Conservation (phyloP, 2,888 invertebrate genomes). For the Exephanes ischioxanthus region DNA sequence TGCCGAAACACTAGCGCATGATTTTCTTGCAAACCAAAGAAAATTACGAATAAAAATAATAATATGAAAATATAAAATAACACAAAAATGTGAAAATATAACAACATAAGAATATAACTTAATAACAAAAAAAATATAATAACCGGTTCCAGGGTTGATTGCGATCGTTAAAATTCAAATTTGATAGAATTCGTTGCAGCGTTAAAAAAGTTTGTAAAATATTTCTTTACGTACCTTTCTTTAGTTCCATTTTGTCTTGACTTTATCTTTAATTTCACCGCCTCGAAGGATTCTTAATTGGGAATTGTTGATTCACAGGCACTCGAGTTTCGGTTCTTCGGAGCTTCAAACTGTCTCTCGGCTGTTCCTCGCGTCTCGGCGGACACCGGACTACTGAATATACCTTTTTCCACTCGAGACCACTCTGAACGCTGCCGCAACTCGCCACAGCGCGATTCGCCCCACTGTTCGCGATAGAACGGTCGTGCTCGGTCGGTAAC, state of each 20-base stretch:
- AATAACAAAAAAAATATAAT: too few relatives aligned
- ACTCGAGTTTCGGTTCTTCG: neutral
- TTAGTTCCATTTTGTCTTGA: neutral
- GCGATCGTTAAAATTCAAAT: too few relatives aligned
- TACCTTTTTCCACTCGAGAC: neutral
- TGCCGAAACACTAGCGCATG: too few relatives aligned
- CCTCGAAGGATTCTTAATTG: neutral
- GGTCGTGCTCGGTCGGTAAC: neutral
- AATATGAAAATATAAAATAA: too few relatives aligned
- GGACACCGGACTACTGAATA: constrained; percentile 4
- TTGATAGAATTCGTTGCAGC: too few relatives aligned
- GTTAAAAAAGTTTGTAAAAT: too few relatives aligned
- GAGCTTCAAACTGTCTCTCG: neutral
- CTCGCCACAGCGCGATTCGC: neutral
- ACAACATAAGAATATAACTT: too few relatives aligned
- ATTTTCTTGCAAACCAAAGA: too few relatives aligned
- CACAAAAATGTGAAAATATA: too few relatives aligned
- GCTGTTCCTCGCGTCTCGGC: neutral
- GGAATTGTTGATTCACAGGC: too few relatives aligned
- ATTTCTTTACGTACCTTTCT: neutral
- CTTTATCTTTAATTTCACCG: neutral
- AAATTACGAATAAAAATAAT: too few relatives aligned
- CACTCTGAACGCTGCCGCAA: neutral
- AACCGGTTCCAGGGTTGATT: too few relatives aligned
- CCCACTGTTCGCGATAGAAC: neutral